These are phyloP conservation scores for Raja brachyura DNA, from an alignment of 2,113 vertebrate genomes.

Conservation along the genomic window DNA sequence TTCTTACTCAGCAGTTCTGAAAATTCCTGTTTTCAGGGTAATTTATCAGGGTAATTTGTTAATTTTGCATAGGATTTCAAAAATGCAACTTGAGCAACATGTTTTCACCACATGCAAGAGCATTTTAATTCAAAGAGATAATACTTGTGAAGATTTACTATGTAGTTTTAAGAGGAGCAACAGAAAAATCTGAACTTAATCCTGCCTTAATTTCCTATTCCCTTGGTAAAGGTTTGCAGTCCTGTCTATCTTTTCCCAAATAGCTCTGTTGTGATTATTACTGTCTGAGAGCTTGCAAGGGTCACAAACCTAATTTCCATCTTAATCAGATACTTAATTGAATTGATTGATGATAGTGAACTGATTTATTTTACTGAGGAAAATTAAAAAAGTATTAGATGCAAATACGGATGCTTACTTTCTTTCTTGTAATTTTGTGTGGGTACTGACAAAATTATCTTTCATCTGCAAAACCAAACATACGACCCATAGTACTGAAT, in stretches of 20 bases:
- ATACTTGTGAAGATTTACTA: neutral
- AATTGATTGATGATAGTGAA: neutral
- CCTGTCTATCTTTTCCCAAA: neutral
- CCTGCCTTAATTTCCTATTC: neutral
- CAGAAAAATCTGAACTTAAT: neutral
- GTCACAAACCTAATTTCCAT: neutral
- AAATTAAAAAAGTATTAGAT: neutral
- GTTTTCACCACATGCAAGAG: neutral
- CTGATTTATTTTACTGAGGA: neutral
- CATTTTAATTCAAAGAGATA: neutral
- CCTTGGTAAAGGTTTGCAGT: neutral
- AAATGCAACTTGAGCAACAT: neutral
- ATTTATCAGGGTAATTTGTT: neutral
- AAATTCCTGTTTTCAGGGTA: neutral
- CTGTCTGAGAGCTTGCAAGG: neutral
- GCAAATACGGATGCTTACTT: neutral
- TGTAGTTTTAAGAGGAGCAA: neutral
- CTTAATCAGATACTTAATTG: constrained; percentile 21
- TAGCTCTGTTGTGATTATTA: neutral
- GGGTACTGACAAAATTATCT: neutral
- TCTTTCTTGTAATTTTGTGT: neutral
- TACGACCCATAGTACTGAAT: neutral
- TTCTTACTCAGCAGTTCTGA: neutral
- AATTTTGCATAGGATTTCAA: neutral
- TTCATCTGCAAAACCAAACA: neutral